phyloP scores from a whole-genome alignment of 2,797 vertebrate species.

The Nyctibius grandis region DNA sequence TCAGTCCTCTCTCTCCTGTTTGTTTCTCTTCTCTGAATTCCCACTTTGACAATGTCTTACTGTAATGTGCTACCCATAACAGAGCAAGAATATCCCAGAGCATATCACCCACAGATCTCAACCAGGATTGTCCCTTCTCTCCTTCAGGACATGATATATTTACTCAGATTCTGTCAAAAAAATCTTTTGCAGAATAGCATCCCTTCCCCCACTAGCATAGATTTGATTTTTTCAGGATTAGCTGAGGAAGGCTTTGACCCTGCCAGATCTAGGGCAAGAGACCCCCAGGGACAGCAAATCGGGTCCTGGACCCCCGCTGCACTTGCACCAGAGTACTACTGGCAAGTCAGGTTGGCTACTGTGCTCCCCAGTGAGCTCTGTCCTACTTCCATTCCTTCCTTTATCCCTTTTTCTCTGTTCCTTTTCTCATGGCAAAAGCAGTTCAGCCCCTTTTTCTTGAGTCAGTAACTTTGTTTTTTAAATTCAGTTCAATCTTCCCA shows the following conservation, averaged over 20 bases:
- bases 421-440: constrained; percentile 16
- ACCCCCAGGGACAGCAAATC: neutral
- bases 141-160: neutral
- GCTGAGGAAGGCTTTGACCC: neutral
- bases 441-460: neutral
- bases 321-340: neutral
- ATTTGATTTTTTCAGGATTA: neutral
- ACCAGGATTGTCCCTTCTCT: neutral
- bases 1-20: neutral
- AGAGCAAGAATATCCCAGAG: neutral
- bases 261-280: neutral
- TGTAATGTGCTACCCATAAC: neutral
- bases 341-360: neutral
- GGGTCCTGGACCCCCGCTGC: neutral
- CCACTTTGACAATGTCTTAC: neutral
- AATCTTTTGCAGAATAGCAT: neutral
- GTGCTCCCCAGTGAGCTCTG: constrained; percentile 20
- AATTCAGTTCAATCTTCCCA: neutral
- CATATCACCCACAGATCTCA: neutral
- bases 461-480: neutral
- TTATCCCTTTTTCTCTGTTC: neutral
- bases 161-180: neutral
- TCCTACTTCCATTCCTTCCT: constrained; percentile 13
- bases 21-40: neutral
- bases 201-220: neutral